A percentile compares a stretch with the other conserved stretches of the same genome.
Evolutionary conservation across 1,140 invertebrate species (phyloP).

Genomic region (Bombus sylvicola): DNA sequence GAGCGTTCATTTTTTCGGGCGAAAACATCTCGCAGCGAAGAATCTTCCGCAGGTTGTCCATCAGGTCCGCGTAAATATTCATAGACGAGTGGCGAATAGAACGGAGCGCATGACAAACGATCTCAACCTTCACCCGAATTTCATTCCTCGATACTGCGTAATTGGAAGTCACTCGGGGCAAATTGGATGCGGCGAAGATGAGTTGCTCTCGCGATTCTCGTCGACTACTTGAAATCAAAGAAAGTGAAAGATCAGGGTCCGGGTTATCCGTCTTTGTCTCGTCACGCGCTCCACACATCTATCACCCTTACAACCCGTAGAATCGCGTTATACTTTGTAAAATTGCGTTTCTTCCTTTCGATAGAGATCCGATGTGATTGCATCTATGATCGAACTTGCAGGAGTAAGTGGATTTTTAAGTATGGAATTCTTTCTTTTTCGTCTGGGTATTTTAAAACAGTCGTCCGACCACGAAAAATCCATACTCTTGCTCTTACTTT

Average conservation of each 20-base stretch:
- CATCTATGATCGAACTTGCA: too few relatives aligned
- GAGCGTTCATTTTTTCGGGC: neutral
- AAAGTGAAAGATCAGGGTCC: too few relatives aligned
- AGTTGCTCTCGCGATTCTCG: slow-evolving; percentile 37
- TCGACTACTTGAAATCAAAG: slow-evolving; percentile 3
- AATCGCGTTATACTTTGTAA: slow-evolving; percentile 12
- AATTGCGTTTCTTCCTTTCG: neutral
- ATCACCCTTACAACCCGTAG: neutral
- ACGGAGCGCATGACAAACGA: slow-evolving; percentile 39
- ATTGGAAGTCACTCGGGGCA: slow-evolving; percentile 57
- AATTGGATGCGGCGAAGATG: slow-evolving; percentile 57
- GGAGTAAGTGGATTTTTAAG: too few relatives aligned
- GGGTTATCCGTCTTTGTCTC: slow-evolving; percentile 16
- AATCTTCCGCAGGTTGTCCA: neutral
- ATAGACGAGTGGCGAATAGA: neutral
- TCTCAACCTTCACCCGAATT: slow-evolving; percentile 44
- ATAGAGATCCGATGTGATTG: too few relatives aligned
- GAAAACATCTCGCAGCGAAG: neutral
- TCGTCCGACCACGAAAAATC: too few relatives aligned
- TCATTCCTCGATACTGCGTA: slow-evolving; percentile 50
- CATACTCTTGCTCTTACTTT: neutral
- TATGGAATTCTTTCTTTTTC: too few relatives aligned
- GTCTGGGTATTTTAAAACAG: too few relatives aligned
- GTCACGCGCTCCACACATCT: neutral
- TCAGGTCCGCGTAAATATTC: slow-evolving; percentile 31